Percentiles rank a stretch among this genome's conserved stretches.
Conservation (phyloP, 1,140 invertebrate genomes). For the Popillia japonica region DNA sequence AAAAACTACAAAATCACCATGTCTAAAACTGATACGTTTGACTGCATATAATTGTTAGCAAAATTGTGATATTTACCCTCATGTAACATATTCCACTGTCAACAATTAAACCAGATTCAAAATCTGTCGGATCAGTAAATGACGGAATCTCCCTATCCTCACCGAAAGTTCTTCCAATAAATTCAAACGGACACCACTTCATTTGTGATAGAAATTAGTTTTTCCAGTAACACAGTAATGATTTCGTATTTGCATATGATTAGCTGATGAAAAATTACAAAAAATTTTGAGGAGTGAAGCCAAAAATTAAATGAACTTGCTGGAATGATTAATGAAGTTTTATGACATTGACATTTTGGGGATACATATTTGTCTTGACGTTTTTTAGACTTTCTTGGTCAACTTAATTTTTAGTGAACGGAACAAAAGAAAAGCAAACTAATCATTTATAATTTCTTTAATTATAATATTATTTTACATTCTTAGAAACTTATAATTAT, state of each 20-base stretch:
- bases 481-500: constrained; percentile 52
- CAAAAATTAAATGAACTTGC: not conserved
- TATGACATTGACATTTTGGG: not conserved
- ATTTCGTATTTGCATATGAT: not conserved
- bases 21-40: too few species aligned
- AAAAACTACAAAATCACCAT: constrained; percentile 37
- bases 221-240: not conserved
- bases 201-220: not conserved
- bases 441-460: not conserved
- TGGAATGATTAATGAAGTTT: constrained; percentile 1
- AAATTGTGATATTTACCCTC: constrained; percentile 48
- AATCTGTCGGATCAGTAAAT: constrained; percentile 49
- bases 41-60: too few species aligned
- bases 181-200: constrained; percentile 24
- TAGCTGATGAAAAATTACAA: not conserved
- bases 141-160: constrained; percentile 45
- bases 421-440: not conserved
- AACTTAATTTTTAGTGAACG: too few species aligned
- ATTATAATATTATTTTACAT: not conserved
- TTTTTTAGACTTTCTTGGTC: not conserved
- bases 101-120: constrained; percentile 52
- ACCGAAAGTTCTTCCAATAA: constrained; percentile 49
- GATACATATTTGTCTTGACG: not conserved
- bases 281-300: constrained; percentile 18
- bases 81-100: constrained; percentile 52